Conservation (phyloP, 2,888 invertebrate genomes). For the Oxyteleia sp. region DNA sequence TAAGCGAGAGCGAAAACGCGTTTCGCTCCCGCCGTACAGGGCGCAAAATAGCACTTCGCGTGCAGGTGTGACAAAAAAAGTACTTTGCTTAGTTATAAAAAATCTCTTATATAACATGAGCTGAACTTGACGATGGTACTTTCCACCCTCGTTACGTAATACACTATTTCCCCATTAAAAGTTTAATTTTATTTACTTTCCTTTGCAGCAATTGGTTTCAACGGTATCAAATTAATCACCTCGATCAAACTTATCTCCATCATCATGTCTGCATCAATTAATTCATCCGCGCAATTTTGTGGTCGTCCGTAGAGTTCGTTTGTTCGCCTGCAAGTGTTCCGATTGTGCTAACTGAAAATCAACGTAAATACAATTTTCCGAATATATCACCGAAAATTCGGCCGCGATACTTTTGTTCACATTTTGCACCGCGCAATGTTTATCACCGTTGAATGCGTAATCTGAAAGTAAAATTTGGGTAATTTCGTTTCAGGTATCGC, state of each 20-base stretch:
- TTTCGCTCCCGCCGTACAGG: too few species aligned
- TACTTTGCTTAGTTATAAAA: too few species aligned
- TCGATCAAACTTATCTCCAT: background rate
- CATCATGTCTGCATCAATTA: constrained; percentile 5
- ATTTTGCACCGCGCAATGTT: background rate
- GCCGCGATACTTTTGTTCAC: background rate
- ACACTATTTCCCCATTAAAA: too few species aligned
- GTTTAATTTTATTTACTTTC: too few species aligned
- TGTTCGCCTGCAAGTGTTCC: background rate
- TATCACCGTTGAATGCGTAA: background rate
- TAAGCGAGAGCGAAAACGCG: too few species aligned
- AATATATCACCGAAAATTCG: background rate
- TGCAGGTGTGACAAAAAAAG: too few species aligned
- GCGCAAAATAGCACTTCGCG: too few species aligned
- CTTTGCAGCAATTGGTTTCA: too few species aligned
- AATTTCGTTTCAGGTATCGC: background rate
- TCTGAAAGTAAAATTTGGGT: constrained; percentile 4
- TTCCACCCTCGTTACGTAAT: too few species aligned
- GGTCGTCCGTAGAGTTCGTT: background rate
- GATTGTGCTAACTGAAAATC: background rate
- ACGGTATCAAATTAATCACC: background rate
- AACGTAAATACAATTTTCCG: too few species aligned
- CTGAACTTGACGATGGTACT: too few species aligned
- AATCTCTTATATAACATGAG: too few species aligned
- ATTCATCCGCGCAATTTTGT: constrained; percentile 1